Evolutionary conservation across 2,113 vertebrate genomes (phyloP), one percentile per base, ranked within the genome.

Genomic region (Xiphias gladius): DNA sequence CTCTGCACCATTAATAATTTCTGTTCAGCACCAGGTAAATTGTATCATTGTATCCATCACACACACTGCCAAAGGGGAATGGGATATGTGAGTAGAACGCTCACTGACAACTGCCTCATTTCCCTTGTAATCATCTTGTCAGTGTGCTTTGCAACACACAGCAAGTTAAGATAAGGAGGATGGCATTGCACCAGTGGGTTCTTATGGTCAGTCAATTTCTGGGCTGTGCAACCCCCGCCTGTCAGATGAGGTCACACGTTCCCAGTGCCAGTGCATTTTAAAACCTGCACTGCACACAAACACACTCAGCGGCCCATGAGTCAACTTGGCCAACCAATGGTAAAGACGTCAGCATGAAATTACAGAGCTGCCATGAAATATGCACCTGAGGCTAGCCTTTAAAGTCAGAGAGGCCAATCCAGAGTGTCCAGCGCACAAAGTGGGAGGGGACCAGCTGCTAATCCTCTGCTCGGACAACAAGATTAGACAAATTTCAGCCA

Each of bases 341-440:
- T 73, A 66, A 76, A 86, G 77, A 73, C 81, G 70, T 73, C 75
- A 73, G 92, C 76, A 79, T 95, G 91, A 88, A 94, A 95, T 95
- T 94, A 92, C 93, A 95, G 93, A 93, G 63, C 76, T 30, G 26
- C 69, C 74, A 87, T 94, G 88, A 92, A 95, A 92, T 90, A 93
- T 91, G 85, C 89, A 92, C 90, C 76, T 71, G 66, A 73, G 80
- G 80, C 66, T 43, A 82, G 82, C 66, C 77, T 87, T 73, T 62
- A 86, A 82, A 80, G 82, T 52, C 73, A 74, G 48, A 14, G 16
- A 17, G 58, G 61, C 52, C 77, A 75, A 81, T 88, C 90, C 69
- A 17, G 61, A 86, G 64, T 57, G 73, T 58, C 67, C 55, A 26
- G 55, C 8, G 1, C 37, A 57, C 57, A 26, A 17, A 37, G 71